Conservation (phyloP, 1,140 invertebrate species). For the Seison nebaliae region DNA sequence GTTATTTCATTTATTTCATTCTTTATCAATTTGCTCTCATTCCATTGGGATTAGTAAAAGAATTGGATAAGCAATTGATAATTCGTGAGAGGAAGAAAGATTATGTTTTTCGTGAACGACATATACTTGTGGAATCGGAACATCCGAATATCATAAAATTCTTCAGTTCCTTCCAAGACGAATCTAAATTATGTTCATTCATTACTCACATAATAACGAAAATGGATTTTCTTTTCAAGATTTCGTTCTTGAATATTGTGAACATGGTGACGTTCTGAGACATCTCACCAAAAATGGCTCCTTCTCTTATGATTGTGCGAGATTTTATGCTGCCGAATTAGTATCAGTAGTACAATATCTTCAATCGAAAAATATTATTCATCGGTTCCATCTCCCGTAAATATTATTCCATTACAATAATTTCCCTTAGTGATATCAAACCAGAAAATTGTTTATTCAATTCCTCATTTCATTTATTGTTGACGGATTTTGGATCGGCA, state of each 20-base stretch:
- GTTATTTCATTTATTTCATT: constrained; percentile 35
- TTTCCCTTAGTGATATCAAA: constrained; percentile 30
- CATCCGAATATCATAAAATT: constrained; percentile 61
- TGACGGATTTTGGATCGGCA: constrained; percentile 86
- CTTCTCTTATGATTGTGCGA: constrained; percentile 59
- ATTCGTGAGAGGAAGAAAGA: constrained; percentile 66
- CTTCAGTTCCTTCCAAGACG: constrained; percentile 83
- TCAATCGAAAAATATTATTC: constrained; percentile 61
- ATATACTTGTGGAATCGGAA: constrained; percentile 36
- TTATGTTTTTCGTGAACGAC: constrained; percentile 69
- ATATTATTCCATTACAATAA: neutral
- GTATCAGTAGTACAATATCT: constrained; percentile 67
- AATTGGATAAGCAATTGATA: constrained; percentile 70
- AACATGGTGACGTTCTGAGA: constrained; percentile 66
- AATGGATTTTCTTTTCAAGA: constrained; percentile 29
- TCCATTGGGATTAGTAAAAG: constrained; percentile 47
- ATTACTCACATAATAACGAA: constrained; percentile 11
- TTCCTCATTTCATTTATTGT: constrained; percentile 76
- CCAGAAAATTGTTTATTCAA: constrained; percentile 42
- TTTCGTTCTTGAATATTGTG: constrained; percentile 79
- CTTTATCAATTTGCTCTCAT: neutral
- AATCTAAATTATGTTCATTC: constrained; percentile 46
- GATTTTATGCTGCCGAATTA: constrained; percentile 76
- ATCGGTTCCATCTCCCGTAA: constrained; percentile 34
- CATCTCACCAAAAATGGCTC: constrained; percentile 65